phyloP scores from a whole-genome alignment of 2,797 vertebrate species.

The Sebastolobus alascanus region DNA sequence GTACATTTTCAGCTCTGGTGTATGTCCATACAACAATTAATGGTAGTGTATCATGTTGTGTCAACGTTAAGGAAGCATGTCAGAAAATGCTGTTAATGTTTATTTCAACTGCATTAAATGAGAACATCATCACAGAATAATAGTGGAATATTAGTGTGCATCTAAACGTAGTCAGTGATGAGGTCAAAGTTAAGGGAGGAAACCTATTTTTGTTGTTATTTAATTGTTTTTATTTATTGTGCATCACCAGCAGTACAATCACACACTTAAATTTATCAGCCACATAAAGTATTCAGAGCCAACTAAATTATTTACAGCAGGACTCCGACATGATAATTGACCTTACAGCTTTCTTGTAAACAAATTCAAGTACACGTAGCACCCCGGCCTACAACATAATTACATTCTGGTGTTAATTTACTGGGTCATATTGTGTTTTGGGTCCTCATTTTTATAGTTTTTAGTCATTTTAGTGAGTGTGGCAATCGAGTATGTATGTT shows the following conservation, averaged over 20 bases:
- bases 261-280: neutral
- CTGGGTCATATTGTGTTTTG: neutral
- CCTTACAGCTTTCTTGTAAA: neutral
- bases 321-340: constrained; percentile 4
- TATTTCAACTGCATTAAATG: neutral
- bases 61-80: too few relatives aligned
- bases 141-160: too few relatives aligned
- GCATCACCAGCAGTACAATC: neutral
- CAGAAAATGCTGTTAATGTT: neutral
- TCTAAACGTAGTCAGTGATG: neutral
- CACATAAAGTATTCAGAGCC: neutral
- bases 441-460: neutral
- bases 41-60: neutral
- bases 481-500: neutral
- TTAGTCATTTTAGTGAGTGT: neutral
- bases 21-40: neutral
- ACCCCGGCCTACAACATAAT: too few relatives aligned
- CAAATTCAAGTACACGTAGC: neutral
- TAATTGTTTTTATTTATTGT: neutral
- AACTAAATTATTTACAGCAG: neutral
- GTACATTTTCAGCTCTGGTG: too few relatives aligned
- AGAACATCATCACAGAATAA: neutral
- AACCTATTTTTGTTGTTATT: neutral
- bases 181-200: neutral
- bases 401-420: neutral